phyloP scores from a whole-genome alignment of 2,797 vertebrate species.

The Rhabdophis nuchalis region DNA sequence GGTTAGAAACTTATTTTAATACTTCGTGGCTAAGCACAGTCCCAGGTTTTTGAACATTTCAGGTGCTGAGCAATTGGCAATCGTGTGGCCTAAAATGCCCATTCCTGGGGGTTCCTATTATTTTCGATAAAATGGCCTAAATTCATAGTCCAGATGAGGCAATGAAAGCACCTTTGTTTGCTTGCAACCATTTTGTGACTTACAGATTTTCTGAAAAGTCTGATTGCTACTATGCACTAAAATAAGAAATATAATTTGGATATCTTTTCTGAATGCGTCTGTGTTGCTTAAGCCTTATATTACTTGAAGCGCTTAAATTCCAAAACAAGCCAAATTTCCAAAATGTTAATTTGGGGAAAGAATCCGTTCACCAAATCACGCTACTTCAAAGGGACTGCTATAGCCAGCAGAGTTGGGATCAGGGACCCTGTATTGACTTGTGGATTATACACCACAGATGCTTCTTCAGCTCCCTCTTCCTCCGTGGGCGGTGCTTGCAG shows the following conservation, averaged over 20 bases:
- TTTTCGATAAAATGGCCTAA: conserved; percentile 68
- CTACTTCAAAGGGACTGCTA: conserved; percentile 87
- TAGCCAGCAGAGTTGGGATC: conserved; percentile 81
- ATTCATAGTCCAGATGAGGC: conserved; percentile 65
- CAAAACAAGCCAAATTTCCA: conserved; percentile 77
- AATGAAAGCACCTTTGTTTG: conserved; percentile 68
- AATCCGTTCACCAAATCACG: conserved; percentile 71
- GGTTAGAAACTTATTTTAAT: conserved; percentile 99
- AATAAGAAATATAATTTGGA: conserved; percentile 61
- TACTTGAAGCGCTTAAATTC: conserved; percentile 67
- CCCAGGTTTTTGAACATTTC: conserved; percentile 73
- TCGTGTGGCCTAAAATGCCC: conserved; percentile 70
- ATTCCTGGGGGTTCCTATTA: conserved; percentile 72
- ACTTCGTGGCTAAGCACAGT: conserved; percentile 98
- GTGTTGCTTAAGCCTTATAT: conserved; percentile 58
- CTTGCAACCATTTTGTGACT: conserved; percentile 66
- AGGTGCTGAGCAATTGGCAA: conserved; percentile 71
- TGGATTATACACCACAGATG: conserved; percentile 98
- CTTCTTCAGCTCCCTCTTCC: conserved; percentile 92
- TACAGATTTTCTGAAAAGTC: conserved; percentile 54
- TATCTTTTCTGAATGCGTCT: conserved; percentile 57
- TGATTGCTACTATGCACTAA: conserved; percentile 47
- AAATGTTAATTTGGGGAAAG: conserved; percentile 70
- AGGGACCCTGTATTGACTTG: conserved; percentile 85
- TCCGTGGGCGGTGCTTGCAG: conserved; percentile 97